phyloP scores from a whole-genome alignment of 2,888 invertebrate genomes.

The Catotricha subobsoleta region DNA sequence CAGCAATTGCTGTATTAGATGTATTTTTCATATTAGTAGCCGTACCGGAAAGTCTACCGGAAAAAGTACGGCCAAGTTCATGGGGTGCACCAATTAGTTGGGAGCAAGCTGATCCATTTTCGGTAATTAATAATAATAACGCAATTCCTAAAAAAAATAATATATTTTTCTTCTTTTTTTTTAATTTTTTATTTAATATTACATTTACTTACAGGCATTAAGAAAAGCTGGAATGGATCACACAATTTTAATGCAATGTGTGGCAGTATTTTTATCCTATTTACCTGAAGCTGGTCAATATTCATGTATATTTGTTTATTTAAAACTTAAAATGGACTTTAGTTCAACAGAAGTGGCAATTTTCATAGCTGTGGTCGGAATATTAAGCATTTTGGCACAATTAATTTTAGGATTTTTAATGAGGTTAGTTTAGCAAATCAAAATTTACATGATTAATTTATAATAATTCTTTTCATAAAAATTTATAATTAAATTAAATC shows the following conservation, averaged over 20 bases:
- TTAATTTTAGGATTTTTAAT: constrained; percentile 68
- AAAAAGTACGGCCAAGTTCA: constrained; percentile 64
- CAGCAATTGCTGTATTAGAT: constrained; percentile 88
- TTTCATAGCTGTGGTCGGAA: constrained; percentile 93
- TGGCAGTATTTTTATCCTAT: constrained; percentile 94
- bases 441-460: no score
- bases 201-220: constrained; percentile 37
- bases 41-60: constrained; percentile 95
- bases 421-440: constrained; percentile 33
- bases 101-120: constrained; percentile 98
- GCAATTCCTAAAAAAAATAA: not conserved
- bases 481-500: no score
- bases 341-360: constrained; percentile 87
- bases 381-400: constrained; percentile 90
- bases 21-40: constrained; percentile 95
- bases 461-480: no score
- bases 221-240: constrained; percentile 86
- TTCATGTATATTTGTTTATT: constrained; percentile 98
- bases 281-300: constrained; percentile 97
- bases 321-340: constrained; percentile 94
- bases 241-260: constrained; percentile 89
- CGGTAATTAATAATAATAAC: constrained; percentile 33
- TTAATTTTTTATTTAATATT: not conserved
- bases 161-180: not conserved
- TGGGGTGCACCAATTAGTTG: constrained; percentile 83